Conservation (phyloP, 2,888 invertebrate species). For the Ophonus ardosiacus region DNA sequence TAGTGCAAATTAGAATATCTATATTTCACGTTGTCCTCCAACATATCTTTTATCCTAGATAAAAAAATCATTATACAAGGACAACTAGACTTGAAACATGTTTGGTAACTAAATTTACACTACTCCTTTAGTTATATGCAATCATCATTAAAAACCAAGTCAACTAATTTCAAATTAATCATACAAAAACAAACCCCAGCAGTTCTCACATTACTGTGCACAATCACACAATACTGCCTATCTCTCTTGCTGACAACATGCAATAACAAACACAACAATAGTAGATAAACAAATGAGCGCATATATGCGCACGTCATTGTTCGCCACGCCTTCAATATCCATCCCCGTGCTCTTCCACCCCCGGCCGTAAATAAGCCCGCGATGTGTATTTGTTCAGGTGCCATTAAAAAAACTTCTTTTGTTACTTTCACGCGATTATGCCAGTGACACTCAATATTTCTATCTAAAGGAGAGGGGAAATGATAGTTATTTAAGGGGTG, state of each 20-base stretch:
- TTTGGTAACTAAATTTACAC: too few species aligned
- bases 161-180: conserved; percentile 30
- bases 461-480: neutral
- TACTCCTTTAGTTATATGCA: neutral
- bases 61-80: too few species aligned
- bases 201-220: conserved; percentile 62
- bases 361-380: conserved; percentile 65
- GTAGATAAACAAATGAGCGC: conserved; percentile 69
- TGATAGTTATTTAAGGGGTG: conserved; percentile 19
- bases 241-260: conserved; percentile 58
- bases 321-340: conserved; percentile 41
- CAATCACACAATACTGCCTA: conserved; percentile 56
- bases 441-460: conserved; percentile 65
- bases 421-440: conserved; percentile 65
- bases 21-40: too few species aligned
- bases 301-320: conserved; percentile 66
- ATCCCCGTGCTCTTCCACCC: conserved; percentile 19
- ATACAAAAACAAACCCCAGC: conserved; percentile 16
- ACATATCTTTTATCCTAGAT: too few species aligned
- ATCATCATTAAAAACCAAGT: conserved; percentile 15
- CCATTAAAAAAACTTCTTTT: conserved; percentile 68
- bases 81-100: too few species aligned
- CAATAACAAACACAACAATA: conserved; percentile 66
- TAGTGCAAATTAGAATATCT: too few species aligned
- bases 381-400: conserved; percentile 69